Evolutionary conservation across 1,140 invertebrate species (phyloP), one percentile per base, ranked within the genome.

Genomic region (Dryas iulia): DNA sequence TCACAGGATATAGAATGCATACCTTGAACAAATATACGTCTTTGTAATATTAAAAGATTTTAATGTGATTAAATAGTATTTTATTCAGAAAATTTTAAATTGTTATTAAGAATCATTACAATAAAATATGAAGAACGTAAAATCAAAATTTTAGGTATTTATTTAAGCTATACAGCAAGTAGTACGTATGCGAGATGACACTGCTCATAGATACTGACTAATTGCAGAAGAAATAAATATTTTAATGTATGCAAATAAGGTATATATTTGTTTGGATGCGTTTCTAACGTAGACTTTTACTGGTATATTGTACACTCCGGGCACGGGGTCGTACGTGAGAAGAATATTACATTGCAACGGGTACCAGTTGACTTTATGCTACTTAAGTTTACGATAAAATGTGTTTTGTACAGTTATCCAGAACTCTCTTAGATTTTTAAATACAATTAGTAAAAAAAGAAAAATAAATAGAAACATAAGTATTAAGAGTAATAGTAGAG

Each of bases 251-350:
- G 33, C 23, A 25, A 53, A 64, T 59, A 69, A 64, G 54, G 33
- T 18, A 24, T 62, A 69, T 47, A 47, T 61, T 69, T 62, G 59
- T 33, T 57, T 61, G 59, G 2, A 35, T 14, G 53, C 52, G 24
- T 58, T 47, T 47, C 25, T 66, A 58, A 28, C 59, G 25, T 30
- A 28, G 10, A 26, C 31, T 59, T 57, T 31, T 47, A 62, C 23
- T 57, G 66, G 26, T 57, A 28, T 52, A 30, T 25, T 39, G 66
- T 69, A 58, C 53, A 30, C 56, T 57, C 66, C 64, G 74, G 73
- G 68, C 63, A 74, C 76, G 66, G 72, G 85, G 83, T 81, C 82
- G 74, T 66, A 64, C 83, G 83, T 86, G 85, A 75, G 52, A 58
- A 24, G 85, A 81, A 87, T 87, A 78, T 71, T 77, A 71, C 57